Conservation (phyloP, 2,888 invertebrate genomes). For the Magallana nippona region DNA sequence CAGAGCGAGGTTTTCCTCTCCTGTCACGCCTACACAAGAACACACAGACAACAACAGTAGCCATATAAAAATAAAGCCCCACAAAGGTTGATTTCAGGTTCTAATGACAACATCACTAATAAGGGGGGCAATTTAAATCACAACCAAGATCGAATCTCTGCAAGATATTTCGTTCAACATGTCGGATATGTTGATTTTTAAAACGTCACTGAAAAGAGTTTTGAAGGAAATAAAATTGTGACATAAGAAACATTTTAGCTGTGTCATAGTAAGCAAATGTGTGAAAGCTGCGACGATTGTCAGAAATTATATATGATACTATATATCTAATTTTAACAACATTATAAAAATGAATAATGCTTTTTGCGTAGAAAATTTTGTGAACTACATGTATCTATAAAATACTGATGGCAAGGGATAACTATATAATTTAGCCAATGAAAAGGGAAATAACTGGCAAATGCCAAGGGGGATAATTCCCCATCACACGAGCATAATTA, state of each 20-base stretch:
- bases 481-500: no score
- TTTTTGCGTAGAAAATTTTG: constrained; percentile 7
- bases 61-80: constrained; percentile 35
- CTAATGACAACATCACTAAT: constrained; percentile 22
- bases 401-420: constrained; percentile 14
- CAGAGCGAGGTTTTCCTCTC: not conserved
- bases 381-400: not conserved
- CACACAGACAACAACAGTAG: constrained; percentile 14
- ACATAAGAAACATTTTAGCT: not conserved
- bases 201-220: constrained; percentile 7
- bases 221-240: not conserved
- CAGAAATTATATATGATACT: not conserved
- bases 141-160: constrained; percentile 35
- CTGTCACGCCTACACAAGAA: not conserved
- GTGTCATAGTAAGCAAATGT: not conserved
- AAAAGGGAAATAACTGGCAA: no score
- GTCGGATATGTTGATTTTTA: constrained; percentile 12
- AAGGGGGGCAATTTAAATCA: constrained; percentile 23
- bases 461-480: no score
- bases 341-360: constrained; percentile 24
- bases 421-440: not conserved
- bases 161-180: constrained; percentile 35
- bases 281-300: constrained; percentile 7
- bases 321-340: constrained; percentile 29
- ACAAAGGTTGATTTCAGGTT: constrained; percentile 16